Conservation (phyloP, 2,113 vertebrate species). For the Chionis minor region DNA sequence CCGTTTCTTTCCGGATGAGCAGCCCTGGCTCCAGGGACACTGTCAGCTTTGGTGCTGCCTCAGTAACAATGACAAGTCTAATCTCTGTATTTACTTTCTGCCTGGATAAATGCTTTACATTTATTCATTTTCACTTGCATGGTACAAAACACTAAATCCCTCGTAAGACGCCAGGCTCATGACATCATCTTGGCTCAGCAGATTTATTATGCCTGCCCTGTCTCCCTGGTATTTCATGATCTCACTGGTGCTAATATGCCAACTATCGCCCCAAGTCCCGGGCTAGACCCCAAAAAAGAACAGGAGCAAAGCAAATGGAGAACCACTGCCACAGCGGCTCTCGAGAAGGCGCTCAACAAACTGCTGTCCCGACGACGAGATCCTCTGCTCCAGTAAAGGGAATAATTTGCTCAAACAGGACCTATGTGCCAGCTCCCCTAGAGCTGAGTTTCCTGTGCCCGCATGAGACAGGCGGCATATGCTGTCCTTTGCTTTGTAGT, state of each 20-base stretch:
- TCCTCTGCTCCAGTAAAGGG: neutral
- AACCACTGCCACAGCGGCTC: neutral
- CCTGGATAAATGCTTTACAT: conserved; percentile 2
- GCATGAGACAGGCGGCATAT: rapidly evolving
- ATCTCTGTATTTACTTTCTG: conserved; percentile 65
- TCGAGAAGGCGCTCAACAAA: neutral
- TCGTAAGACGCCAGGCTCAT: neutral
- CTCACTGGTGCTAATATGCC: neutral
- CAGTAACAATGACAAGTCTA: conserved; percentile 59
- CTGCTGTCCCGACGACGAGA: neutral
- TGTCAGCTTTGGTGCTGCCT: conserved; percentile 26
- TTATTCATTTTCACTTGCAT: conserved; percentile 36
- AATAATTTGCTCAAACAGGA: neutral
- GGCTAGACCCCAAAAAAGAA: neutral
- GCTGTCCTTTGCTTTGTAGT: neutral
- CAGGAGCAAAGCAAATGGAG: neutral
- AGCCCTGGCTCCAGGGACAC: conserved; percentile 31
- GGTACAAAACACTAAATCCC: conserved; percentile 60
- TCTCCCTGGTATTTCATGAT: conserved; percentile 9
- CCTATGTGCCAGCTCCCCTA: neutral
- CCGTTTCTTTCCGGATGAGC: conserved; percentile 38
- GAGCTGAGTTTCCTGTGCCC: conserved; percentile 11
- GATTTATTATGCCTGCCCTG: neutral
- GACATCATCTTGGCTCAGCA: conserved; percentile 58
- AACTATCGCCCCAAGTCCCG: neutral